Evolutionary conservation across 2,113 vertebrate species (phyloP), one percentile per base, ranked within the genome.

Genomic region (Pholis gunnellus): DNA sequence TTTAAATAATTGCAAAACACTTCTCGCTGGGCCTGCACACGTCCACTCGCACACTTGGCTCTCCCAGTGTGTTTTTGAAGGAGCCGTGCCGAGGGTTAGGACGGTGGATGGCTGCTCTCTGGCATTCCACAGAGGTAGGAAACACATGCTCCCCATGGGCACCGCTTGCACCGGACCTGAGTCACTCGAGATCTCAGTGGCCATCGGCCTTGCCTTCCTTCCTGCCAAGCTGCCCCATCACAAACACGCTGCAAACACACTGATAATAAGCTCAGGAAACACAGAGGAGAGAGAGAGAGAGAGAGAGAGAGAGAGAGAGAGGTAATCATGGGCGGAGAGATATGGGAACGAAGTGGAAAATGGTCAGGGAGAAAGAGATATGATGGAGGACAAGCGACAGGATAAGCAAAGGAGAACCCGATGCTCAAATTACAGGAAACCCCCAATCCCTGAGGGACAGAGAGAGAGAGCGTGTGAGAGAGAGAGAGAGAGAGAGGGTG

Each of bases 131-230:
- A 81, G 86, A 85, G 78, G 84, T 89, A 93, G 91, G 93, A 93
- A 94, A 91, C 92, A 84, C 86, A 87, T 78, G 75, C 81, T 93
- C 94, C 94, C 91, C 89, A 85, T 87, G 91, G 91, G 94, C 93
- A 94, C 85, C 69, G 75, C 90, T 89, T 81, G 68, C 66, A 91
- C 89, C 91, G 90, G 93, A 92, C 91, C 89, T 94, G 92, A 95
- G 86, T 94, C 93, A 94, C 85, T 90, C 84, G 87, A 72, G 81
- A 88, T 90, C 90, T 82, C 93, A 81, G 81, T 87, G 91, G 90
- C 86, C 91, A 94, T 92, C 92, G 72, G 91, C 82, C 75, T 59
- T 57, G 91, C 84, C 90, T 94, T 95, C 93, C 94, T 95, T 95
- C 94, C 94, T 95, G 94, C 86, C 86, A 87, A 88, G 92, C 90